Evolutionary conservation across 2,797 vertebrate genomes (phyloP).

Genomic region (Cossypha niveicapilla): DNA sequence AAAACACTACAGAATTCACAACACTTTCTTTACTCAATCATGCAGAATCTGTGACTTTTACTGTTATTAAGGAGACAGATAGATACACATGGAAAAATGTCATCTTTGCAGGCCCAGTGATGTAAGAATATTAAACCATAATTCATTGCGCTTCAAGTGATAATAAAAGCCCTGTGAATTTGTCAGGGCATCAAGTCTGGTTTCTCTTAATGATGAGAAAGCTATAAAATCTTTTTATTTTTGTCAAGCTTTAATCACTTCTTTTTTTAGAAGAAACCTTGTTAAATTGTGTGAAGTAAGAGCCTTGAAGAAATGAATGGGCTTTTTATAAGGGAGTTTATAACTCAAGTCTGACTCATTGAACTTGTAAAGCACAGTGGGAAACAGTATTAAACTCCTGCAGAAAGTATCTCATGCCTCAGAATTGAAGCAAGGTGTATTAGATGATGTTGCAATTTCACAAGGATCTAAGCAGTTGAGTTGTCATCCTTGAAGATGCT

Average conservation of each 20-base stretch:
- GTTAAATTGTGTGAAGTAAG: neutral
- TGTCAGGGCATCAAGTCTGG: neutral
- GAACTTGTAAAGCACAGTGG: neutral
- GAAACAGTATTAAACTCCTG: neutral
- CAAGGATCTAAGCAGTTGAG: neutral
- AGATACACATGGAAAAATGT: neutral
- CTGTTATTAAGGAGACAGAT: neutral
- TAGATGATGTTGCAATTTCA: neutral
- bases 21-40: neutral
- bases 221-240: neutral
- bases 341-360: neutral
- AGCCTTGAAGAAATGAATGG: neutral
- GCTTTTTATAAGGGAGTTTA: neutral
- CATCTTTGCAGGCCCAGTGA: neutral
- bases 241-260: neutral
- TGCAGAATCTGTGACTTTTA: neutral
- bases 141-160: neutral
- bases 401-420: neutral
- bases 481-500: neutral
- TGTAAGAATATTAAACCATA: neutral
- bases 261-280: neutral
- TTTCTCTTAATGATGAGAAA: neutral
- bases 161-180: constrained; percentile 3
- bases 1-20: neutral
- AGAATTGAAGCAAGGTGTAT: neutral